A percentile compares a stretch with the other conserved stretches of the same genome.
phyloP scores from a whole-genome alignment of 2,113 vertebrate genomes.

The Onychostruthus taczanowskii region DNA sequence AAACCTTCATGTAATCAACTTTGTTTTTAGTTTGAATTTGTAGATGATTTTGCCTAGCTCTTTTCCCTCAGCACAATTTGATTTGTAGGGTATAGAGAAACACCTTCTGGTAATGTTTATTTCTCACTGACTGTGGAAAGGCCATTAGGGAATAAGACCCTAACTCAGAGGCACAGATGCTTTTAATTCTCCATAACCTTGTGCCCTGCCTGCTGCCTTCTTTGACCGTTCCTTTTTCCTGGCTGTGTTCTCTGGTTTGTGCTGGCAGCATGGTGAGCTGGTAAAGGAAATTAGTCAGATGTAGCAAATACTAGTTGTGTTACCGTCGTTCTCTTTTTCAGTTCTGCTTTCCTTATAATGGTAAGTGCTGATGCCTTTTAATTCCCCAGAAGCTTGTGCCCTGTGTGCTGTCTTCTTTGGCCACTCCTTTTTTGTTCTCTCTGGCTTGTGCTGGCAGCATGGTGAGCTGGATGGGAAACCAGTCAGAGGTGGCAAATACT shows the following conservation, averaged over 20 bases:
- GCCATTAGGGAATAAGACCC: neutral
- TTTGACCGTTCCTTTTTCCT: neutral
- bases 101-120: neutral
- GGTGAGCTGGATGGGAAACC: neutral
- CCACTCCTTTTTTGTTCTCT: neutral
- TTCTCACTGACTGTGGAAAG: neutral
- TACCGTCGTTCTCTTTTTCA: neutral
- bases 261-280: neutral
- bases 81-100: neutral
- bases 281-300: neutral
- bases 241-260: neutral
- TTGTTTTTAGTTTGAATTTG: neutral
- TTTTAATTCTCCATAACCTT: neutral
- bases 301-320: neutral
- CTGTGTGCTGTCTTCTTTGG: neutral
- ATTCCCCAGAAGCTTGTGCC: neutral
- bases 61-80: neutral
- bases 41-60: neutral
- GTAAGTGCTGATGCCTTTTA: neutral
- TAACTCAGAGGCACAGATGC: neutral
- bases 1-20: neutral
- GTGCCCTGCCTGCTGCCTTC: neutral
- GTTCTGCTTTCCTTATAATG: neutral
- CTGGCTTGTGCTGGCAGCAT: neutral
- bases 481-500: neutral